A percentile compares a stretch with the other conserved stretches of the same genome.
These are phyloP conservation scores for Lophotis ruficrista DNA, from an alignment of 2,113 vertebrate genomes.

Conservation along the genomic window DNA sequence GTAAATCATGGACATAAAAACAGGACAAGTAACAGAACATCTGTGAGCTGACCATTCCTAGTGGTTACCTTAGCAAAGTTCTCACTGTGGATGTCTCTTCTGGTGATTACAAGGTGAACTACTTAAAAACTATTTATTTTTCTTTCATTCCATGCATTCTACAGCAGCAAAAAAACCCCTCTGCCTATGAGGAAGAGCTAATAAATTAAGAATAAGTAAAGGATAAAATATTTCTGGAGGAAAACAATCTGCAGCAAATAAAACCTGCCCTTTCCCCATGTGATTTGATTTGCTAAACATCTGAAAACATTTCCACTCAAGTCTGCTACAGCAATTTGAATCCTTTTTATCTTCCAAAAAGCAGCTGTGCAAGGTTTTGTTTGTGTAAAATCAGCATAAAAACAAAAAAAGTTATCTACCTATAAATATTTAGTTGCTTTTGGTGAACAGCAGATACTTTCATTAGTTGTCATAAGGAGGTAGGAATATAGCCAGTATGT, in stretches of 20 bases:
- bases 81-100: not conserved
- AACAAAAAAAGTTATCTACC: slow-evolving; percentile 30
- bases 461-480: not conserved
- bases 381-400: slow-evolving; percentile 57
- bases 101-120: not conserved
- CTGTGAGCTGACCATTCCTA: not conserved
- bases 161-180: not conserved
- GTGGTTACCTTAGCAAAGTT: not conserved
- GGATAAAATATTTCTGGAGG: slow-evolving; percentile 4
- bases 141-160: not conserved
- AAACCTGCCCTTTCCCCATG: slow-evolving; percentile 2
- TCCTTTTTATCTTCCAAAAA: slow-evolving; percentile 68
- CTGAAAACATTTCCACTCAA: slow-evolving; percentile 43
- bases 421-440: slow-evolving; percentile 24
- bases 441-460: not conserved
- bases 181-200: not conserved
- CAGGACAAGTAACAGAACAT: not conserved
- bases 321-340: slow-evolving; percentile 43
- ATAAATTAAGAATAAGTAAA: slow-evolving; percentile 35
- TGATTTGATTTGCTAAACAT: slow-evolving; percentile 42
- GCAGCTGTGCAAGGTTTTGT: slow-evolving; percentile 60
- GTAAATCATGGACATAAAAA: not conserved
- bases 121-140: not conserved
- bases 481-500: not conserved
- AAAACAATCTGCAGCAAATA: slow-evolving; percentile 21